Evolutionary conservation across 2,797 vertebrate species (phyloP).

Genomic region (Luscinia megarhynchos): DNA sequence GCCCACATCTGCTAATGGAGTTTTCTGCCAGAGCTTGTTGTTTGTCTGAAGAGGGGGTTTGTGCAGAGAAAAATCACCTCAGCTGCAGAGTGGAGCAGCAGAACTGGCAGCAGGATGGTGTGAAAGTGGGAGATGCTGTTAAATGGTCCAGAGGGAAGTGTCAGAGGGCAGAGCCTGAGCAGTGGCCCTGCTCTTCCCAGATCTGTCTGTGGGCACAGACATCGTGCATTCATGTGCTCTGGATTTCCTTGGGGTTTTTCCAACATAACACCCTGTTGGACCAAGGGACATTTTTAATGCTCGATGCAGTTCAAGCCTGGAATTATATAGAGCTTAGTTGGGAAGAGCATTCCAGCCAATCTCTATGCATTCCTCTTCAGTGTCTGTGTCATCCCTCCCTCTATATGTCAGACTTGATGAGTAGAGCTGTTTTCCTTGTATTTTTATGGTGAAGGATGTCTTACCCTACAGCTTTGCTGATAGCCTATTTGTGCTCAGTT

Average conservation of each 20-base stretch:
- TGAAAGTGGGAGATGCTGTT: background rate
- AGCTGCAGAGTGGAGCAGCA: accelerated
- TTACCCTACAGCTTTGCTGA: background rate
- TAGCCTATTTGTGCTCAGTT: background rate
- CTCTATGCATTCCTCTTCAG: background rate
- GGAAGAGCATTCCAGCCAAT: background rate
- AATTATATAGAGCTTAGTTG: background rate
- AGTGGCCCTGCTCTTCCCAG: background rate
- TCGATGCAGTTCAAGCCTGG: background rate
- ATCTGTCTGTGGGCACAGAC: background rate
- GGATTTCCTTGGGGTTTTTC: background rate
- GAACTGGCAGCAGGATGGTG: accelerated
- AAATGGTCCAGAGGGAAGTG: background rate
- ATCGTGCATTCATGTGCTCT: background rate
- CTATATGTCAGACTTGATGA: accelerated
- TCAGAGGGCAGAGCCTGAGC: background rate
- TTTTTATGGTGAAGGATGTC: background rate
- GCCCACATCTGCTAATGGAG: background rate
- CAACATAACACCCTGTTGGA: too few relatives aligned
- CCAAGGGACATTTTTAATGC: too few relatives aligned
- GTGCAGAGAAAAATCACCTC: too few relatives aligned
- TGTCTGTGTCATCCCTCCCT: too few relatives aligned
- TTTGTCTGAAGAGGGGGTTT: background rate
- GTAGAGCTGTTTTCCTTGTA: background rate
- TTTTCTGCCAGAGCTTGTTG: too few relatives aligned